phyloP scores from a whole-genome alignment of 2,797 vertebrate genomes.

The Oreochromis grahami region DNA sequence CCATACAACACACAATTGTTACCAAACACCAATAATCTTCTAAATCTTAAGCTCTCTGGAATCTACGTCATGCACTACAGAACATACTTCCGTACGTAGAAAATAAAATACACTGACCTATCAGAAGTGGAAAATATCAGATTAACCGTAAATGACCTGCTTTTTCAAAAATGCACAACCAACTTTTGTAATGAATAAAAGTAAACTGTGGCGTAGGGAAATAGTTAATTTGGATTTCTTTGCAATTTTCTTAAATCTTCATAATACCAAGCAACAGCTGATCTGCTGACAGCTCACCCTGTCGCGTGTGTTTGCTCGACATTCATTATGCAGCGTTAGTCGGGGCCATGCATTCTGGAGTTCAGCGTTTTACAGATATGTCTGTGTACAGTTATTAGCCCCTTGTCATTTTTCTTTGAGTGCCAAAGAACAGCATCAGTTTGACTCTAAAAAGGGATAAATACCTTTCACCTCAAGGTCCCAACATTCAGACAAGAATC shows the following conservation, averaged over 20 bases:
- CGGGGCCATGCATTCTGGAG: slow-evolving; percentile 50
- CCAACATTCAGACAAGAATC: neutral
- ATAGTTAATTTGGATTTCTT: slow-evolving; percentile 8
- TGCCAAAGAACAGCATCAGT: slow-evolving; percentile 9
- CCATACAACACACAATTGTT: slow-evolving; percentile 20
- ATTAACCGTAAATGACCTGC: neutral
- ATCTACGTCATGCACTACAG: slow-evolving; percentile 30
- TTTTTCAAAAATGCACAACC: slow-evolving; percentile 1
- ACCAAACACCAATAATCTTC: slow-evolving; percentile 25
- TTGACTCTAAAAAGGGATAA: slow-evolving; percentile 10
- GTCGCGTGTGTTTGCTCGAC: slow-evolving; percentile 8
- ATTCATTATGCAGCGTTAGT: slow-evolving; percentile 52
- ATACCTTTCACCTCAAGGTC: slow-evolving; percentile 19
- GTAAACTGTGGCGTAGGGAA: neutral
- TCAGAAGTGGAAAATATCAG: neutral
- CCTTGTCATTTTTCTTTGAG: neutral
- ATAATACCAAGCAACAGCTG: slow-evolving; percentile 24
- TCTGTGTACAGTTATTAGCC: slow-evolving; percentile 1
- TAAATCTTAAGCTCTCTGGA: neutral
- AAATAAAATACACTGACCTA: neutral
- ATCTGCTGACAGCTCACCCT: neutral
- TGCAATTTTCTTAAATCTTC: slow-evolving; percentile 27
- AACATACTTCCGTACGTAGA: neutral
- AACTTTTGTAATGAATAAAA: slow-evolving; percentile 2
- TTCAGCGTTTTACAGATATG: slow-evolving; percentile 36